A percentile compares a stretch with the other conserved stretches of the same genome.
Conservation (phyloP, 2,888 invertebrate species). For the Hipparchia semele region DNA sequence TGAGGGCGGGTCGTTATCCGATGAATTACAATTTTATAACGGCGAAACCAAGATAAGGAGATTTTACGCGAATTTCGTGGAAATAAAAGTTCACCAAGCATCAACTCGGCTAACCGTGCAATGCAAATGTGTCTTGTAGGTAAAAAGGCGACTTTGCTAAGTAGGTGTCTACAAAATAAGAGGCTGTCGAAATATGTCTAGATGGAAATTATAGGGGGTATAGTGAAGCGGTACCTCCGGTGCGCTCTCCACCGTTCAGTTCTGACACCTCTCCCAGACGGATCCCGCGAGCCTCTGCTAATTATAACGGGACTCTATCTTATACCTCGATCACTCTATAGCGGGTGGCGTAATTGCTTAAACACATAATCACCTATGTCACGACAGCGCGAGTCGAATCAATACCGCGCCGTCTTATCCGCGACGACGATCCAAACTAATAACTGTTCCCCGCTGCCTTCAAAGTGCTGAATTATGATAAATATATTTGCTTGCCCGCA, state of each 20-base stretch:
- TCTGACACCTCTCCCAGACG: conserved; percentile 68
- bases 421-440: conserved; percentile 50
- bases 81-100: conserved; percentile 8
- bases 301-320: conserved; percentile 74
- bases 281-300: conserved; percentile 53
- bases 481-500: conserved; percentile 38
- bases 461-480: conserved; percentile 39
- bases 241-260: conserved; percentile 49
- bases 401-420: conserved; percentile 58
- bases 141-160: conserved; percentile 26
- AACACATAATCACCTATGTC: conserved; percentile 68
- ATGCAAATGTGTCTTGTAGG: neutral
- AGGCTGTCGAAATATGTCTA: conserved; percentile 56
- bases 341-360: conserved; percentile 69
- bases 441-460: conserved; percentile 31
- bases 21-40: conserved; percentile 34
- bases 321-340: conserved; percentile 50
- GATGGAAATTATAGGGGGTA: conserved; percentile 67
- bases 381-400: conserved; percentile 61
- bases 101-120: neutral
- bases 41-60: conserved; percentile 23
- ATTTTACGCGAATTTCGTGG: conserved; percentile 19
- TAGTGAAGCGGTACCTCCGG: conserved; percentile 51
- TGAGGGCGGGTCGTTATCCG: conserved; percentile 30
- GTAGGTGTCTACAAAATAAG: conserved; percentile 28